Conservation (phyloP, 2,113 vertebrate genomes). For the Hyla sarda region DNA sequence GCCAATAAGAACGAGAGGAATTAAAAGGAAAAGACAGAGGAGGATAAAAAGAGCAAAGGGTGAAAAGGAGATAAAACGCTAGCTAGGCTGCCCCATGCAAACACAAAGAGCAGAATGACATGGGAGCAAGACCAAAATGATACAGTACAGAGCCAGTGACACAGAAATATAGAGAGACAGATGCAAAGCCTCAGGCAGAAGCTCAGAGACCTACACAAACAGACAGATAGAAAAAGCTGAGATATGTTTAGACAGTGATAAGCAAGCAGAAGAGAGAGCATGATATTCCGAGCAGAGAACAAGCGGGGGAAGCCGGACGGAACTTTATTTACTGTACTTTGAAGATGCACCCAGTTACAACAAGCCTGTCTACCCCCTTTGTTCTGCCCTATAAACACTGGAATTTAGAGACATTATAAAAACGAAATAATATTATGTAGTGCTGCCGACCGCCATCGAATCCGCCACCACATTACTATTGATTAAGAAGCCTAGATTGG, state of each 20-base stretch:
- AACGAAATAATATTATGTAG: too few species aligned
- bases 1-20: not conserved
- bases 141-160: conserved; percentile 40
- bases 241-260: conserved; percentile 26
- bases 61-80: not conserved
- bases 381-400: not conserved
- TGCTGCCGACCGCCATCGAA: too few species aligned
- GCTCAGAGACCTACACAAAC: conserved; percentile 20
- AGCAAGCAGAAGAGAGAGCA: not conserved
- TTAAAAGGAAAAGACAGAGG: not conserved
- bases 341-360: not conserved
- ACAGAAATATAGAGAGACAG: conserved; percentile 50
- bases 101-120: not conserved
- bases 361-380: not conserved
- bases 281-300: not conserved
- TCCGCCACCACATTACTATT: not conserved
- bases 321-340: not conserved
- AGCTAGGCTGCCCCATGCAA: not conserved
- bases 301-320: too few species aligned
- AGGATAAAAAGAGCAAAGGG: conserved; percentile 17
- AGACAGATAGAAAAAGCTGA: conserved; percentile 21
- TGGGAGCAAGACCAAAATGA: conserved; percentile 2
- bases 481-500: not conserved
- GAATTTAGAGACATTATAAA: not conserved
- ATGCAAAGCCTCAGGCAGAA: conserved; percentile 44